These are phyloP conservation scores for Tribolium castaneum DNA, from an alignment of 1,140 invertebrate genomes.

Conservation along the genomic window DNA sequence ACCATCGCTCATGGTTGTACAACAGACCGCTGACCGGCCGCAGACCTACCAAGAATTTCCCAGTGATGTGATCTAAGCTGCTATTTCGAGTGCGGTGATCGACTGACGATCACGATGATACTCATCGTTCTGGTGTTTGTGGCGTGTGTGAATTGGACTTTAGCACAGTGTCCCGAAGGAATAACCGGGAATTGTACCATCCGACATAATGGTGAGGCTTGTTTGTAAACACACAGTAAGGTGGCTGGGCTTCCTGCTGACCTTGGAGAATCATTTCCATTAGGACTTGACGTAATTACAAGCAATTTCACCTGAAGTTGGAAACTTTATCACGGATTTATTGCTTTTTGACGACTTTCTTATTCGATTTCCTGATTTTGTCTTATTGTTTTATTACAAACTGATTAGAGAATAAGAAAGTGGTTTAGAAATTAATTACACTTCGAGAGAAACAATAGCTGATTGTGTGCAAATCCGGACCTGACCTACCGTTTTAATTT, in stretches of 20 bases:
- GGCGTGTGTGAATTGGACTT: conserved; percentile 18
- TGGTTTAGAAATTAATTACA: neutral
- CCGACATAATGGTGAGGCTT: conserved; percentile 34
- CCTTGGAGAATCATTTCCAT: neutral
- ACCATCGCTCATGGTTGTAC: conserved; percentile 10
- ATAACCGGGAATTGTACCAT: conserved; percentile 31
- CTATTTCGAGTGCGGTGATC: conserved; percentile 34
- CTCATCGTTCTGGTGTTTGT: neutral
- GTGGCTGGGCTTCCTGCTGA: conserved; percentile 14
- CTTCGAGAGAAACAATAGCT: neutral
- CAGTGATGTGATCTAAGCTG: conserved; percentile 41
- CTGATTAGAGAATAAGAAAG: neutral
- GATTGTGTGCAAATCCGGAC: too few species aligned
- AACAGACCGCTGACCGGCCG: conserved; percentile 41
- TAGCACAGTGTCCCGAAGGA: conserved; percentile 32
- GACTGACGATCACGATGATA: neutral
- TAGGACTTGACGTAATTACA: neutral
- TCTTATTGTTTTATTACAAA: neutral
- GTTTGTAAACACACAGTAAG: conserved; percentile 23
- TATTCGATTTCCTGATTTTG: neutral
- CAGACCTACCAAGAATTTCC: conserved; percentile 37
- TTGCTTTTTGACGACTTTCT: neutral
- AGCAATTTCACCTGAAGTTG: neutral
- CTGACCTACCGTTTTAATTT: too few species aligned
- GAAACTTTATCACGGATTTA: neutral